Conservation (phyloP, 2,888 invertebrate species). For the Charanyca ferruginea region DNA sequence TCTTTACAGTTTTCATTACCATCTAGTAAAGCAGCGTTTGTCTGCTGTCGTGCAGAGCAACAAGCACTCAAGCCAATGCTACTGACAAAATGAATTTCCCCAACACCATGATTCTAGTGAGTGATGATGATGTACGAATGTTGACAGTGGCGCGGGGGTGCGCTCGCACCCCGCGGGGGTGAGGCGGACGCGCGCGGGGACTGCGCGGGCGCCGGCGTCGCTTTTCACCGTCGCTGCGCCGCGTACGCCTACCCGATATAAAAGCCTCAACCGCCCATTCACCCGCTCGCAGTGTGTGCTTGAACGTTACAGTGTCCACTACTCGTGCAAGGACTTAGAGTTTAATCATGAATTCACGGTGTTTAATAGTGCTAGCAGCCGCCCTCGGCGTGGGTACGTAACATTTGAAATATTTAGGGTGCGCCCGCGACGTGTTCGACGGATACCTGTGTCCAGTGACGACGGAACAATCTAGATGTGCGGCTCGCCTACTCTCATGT, state of each 20-base stretch:
- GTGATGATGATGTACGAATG: conserved; percentile 50
- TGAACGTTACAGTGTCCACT: conserved; percentile 89
- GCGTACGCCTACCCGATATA: conserved; percentile 88
- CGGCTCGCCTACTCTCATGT: conserved; percentile 59
- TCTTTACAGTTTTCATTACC: conserved; percentile 33
- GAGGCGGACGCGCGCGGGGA: conserved; percentile 67
- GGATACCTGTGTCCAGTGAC: conserved; percentile 69
- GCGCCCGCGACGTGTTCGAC: conserved; percentile 67
- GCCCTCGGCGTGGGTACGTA: conserved; percentile 94
- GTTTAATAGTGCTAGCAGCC: conserved; percentile 92
- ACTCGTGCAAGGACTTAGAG: conserved; percentile 88
- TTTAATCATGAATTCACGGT: conserved; percentile 90
- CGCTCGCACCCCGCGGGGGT: conserved; percentile 56
- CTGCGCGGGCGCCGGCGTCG: conserved; percentile 78
- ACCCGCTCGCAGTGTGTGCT: conserved; percentile 91
- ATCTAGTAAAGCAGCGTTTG: not conserved
- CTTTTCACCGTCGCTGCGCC: conserved; percentile 85
- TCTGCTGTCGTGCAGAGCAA: conserved; percentile 17
- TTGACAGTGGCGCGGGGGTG: conserved; percentile 59
- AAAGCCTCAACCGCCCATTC: conserved; percentile 89
- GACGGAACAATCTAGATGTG: conserved; percentile 66
- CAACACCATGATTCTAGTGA: conserved; percentile 42
- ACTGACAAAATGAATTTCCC: conserved; percentile 32
- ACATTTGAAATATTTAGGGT: conserved; percentile 87
- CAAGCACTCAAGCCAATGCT: conserved; percentile 2